These are phyloP conservation scores for Xiphorhynchus elegans DNA, from an alignment of 2,113 vertebrate species.

Conservation along the genomic window DNA sequence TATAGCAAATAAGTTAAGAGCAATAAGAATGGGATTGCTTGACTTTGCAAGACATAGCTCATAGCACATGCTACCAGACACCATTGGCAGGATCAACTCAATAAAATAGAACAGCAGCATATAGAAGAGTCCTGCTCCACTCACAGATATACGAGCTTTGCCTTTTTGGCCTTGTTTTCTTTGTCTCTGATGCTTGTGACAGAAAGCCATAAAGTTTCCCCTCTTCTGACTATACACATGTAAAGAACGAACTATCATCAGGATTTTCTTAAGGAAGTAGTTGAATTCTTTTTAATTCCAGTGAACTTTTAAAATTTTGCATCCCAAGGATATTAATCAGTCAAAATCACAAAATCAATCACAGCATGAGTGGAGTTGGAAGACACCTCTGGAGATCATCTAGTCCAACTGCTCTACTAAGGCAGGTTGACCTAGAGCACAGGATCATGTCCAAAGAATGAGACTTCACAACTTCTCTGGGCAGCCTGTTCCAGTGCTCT, in stretches of 20 bases:
- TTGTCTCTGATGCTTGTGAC: not conserved
- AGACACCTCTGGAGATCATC: not conserved
- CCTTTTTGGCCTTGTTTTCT: not conserved
- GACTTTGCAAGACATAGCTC: not conserved
- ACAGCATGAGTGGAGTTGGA: not conserved
- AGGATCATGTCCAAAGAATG: not conserved
- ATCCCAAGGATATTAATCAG: not conserved
- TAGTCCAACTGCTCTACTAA: not conserved
- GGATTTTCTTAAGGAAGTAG: not conserved
- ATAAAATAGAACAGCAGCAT: not conserved
- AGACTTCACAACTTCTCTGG: not conserved
- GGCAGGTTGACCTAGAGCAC: not conserved
- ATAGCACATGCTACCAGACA: not conserved
- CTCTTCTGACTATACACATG: not conserved
- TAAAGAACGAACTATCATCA: not conserved
- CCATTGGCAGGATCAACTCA: not conserved
- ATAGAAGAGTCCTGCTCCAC: not conserved
- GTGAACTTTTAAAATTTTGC: not conserved
- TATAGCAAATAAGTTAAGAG: slow-evolving; percentile 9
- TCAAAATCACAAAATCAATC: not conserved
- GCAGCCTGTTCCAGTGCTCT: not conserved
- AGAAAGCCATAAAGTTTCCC: not conserved
- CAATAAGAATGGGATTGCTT: not conserved
- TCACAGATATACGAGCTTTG: not conserved
- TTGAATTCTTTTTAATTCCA: not conserved